Conservation (phyloP, 2,113 vertebrate species). For the Nanorana parkeri region DNA sequence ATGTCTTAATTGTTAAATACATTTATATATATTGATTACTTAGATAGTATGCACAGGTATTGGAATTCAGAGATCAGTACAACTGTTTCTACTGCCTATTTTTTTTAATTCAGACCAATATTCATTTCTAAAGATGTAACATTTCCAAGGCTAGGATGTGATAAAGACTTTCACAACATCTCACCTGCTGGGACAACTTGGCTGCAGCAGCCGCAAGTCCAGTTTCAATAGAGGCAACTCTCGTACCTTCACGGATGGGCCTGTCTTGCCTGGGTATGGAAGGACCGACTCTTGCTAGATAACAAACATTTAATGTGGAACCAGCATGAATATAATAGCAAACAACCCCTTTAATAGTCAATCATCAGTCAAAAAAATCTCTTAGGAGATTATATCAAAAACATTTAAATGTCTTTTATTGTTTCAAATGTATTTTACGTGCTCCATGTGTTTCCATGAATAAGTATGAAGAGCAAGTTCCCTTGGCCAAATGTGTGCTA, state of each 20-base stretch:
- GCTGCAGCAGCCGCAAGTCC: conserved; percentile 93
- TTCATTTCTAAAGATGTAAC: neutral
- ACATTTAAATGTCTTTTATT: neutral
- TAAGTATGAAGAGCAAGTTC: too few species aligned
- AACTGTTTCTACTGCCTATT: too few species aligned
- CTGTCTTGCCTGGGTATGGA: conserved; percentile 93
- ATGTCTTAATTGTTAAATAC: too few species aligned
- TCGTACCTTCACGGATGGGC: conserved; percentile 93
- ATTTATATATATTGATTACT: too few species aligned
- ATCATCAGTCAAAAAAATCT: neutral
- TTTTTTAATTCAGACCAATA: neutral
- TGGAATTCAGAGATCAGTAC: too few species aligned
- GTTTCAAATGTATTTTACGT: too few species aligned
- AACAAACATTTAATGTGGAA: conserved; percentile 58
- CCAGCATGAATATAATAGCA: conserved; percentile 37
- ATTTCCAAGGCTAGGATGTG: neutral
- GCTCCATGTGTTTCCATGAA: too few species aligned
- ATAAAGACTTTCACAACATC: conserved; percentile 31
- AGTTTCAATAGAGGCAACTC: conserved; percentile 97
- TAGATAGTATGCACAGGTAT: too few species aligned
- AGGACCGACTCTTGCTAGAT: conserved; percentile 90
- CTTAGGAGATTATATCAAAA: neutral
- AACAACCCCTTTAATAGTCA: too few species aligned
- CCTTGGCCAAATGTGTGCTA: too few species aligned
- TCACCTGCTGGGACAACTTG: conserved; percentile 96